Percentiles rank a stretch among this genome's conserved stretches.
Conservation (phyloP, 2,113 vertebrate genomes). For the Lampris incognitus region DNA sequence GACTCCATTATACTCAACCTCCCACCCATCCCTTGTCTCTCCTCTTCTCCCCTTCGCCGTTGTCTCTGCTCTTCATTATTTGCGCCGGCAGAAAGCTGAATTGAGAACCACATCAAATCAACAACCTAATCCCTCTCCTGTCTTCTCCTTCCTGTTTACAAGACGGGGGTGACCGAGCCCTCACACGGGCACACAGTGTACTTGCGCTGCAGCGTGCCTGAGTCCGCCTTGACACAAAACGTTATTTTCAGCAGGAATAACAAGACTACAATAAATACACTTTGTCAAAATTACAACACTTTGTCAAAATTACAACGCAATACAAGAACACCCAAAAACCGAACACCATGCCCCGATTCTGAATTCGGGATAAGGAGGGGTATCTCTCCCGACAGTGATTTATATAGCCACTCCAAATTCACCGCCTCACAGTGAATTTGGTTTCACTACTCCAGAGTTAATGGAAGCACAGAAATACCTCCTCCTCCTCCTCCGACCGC, state of each 20-base stretch:
- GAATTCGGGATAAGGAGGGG: background rate
- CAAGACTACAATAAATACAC: no score
- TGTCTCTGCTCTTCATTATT: constrained; percentile 58
- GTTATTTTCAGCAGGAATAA: no score
- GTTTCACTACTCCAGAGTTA: constrained; percentile 4
- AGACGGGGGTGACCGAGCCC: constrained; percentile 30
- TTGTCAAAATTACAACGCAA: no score
- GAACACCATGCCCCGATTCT: background rate
- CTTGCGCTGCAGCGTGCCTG: background rate
- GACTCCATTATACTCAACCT: constrained; percentile 64
- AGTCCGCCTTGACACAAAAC: background rate
- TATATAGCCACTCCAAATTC: background rate
- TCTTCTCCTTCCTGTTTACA: constrained; percentile 7
- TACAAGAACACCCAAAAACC: no score
- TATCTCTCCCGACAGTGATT: no score
- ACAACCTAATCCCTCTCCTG: constrained; percentile 48
- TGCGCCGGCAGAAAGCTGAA: constrained; percentile 64
- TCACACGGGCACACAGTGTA: background rate
- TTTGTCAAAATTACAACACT: no score
- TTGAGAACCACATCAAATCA: constrained; percentile 72
- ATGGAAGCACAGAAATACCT: constrained; percentile 10
- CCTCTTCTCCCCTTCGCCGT: constrained; percentile 29
- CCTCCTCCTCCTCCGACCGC: background rate
- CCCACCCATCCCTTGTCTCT: constrained; percentile 29
- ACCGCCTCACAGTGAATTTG: background rate